These are phyloP conservation scores for Galago senegalensis DNA, from an alignment of 2,797 vertebrate species.

Conservation along the genomic window DNA sequence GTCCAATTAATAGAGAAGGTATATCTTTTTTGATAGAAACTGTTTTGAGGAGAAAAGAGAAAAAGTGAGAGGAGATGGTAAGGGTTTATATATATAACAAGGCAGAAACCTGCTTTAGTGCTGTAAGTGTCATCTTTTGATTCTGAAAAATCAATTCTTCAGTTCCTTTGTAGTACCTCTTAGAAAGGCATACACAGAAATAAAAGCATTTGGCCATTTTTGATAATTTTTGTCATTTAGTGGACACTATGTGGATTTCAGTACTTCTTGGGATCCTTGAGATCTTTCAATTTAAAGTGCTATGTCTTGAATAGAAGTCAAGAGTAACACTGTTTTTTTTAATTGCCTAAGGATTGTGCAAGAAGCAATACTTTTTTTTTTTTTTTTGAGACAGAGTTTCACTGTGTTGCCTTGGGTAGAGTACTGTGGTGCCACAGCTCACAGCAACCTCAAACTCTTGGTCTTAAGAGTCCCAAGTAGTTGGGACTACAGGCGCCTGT, in stretches of 20 bases:
- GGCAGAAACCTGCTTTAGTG: background rate
- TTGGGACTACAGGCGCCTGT: too few species aligned
- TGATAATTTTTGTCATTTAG: background rate
- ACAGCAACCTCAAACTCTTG: too few species aligned
- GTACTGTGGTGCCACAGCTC: too few species aligned
- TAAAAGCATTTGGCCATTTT: background rate
- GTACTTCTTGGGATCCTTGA: background rate
- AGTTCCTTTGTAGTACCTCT: background rate
- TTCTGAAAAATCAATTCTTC: constrained; percentile 28
- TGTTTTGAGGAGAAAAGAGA: background rate
- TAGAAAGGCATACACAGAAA: background rate
- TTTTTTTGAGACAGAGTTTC: too few species aligned
- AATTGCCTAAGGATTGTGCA: background rate
- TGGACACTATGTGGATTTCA: background rate
- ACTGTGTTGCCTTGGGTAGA: too few species aligned
- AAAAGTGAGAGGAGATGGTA: background rate
- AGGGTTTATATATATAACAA: background rate
- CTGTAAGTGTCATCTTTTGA: constrained; percentile 48
- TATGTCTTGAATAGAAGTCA: constrained; percentile 40
- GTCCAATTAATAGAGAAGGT: background rate
- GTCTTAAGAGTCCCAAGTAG: too few species aligned
- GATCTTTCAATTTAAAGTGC: constrained; percentile 46
- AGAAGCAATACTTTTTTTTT: background rate
- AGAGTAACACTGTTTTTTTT: constrained; percentile 16
- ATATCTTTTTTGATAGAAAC: constrained; percentile 16